A percentile compares a stretch with the other conserved stretches of the same genome.
Conservation (phyloP, 2,113 vertebrate genomes). For the Dipodomys spectabilis region DNA sequence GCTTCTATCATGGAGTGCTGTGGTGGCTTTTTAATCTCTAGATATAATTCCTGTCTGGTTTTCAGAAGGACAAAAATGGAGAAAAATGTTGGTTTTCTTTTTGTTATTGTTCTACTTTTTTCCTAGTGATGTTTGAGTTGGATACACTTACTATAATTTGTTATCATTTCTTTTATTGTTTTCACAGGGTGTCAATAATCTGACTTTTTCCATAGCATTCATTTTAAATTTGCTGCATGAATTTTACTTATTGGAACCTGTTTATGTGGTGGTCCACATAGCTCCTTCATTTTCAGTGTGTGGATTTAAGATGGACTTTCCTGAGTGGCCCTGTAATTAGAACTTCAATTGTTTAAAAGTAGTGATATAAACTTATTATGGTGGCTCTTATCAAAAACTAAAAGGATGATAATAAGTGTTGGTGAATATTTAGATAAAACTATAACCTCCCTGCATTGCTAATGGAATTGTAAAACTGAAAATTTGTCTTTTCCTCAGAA, state of each 20-base stretch:
- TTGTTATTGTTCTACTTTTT: background rate
- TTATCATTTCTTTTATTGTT: background rate
- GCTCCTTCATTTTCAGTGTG: background rate
- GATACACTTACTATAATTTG: background rate
- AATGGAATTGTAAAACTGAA: background rate
- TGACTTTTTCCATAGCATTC: background rate
- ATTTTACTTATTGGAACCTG: background rate
- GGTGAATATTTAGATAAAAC: background rate
- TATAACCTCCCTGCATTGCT: too few relatives aligned
- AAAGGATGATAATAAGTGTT: background rate
- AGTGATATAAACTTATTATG: background rate
- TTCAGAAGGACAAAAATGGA: too few relatives aligned
- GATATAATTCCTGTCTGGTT: background rate
- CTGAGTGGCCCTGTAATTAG: background rate
- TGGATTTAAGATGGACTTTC: too few relatives aligned
- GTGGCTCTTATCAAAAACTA: background rate
- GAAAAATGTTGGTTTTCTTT: background rate
- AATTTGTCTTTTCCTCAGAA: background rate
- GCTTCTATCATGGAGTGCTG: background rate
- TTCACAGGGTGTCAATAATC: background rate
- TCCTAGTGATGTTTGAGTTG: background rate
- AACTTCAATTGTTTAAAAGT: background rate
- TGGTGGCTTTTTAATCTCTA: background rate
- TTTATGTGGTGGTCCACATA: rapidly evolving
- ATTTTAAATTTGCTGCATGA: background rate